phyloP scores from a whole-genome alignment of 2,797 vertebrate species.

The Chromis chromis region DNA sequence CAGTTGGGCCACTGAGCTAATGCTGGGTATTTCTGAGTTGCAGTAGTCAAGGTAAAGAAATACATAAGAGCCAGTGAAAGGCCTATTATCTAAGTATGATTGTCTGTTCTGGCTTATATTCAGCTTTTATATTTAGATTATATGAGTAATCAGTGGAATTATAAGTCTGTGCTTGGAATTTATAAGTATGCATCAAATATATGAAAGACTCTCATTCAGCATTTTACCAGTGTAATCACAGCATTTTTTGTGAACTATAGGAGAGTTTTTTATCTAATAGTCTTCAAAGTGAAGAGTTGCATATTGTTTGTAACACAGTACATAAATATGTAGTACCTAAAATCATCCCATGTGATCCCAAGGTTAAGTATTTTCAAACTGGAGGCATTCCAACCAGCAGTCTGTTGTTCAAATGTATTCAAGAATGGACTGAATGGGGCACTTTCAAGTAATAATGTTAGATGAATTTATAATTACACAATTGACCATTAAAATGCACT shows the following conservation, averaged over 20 bases:
- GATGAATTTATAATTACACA: not conserved
- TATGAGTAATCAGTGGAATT: not conserved
- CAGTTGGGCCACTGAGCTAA: constrained; percentile 18
- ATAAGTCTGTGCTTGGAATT: too few species aligned
- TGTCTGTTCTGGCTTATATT: constrained; percentile 24
- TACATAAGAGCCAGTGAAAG: constrained; percentile 21
- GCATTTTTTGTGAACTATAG: too few species aligned
- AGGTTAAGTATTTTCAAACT: not conserved
- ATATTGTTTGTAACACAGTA: not conserved
- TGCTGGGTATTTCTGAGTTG: constrained; percentile 17
- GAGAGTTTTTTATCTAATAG: not conserved
- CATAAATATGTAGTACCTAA: not conserved
- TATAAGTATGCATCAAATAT: too few species aligned
- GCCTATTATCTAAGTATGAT: constrained; percentile 28
- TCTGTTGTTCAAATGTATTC: not conserved
- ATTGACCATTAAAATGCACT: not conserved
- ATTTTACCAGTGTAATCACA: too few species aligned
- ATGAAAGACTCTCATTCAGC: too few species aligned
- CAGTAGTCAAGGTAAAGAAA: not conserved
- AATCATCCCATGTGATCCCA: too few species aligned
- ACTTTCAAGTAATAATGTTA: too few species aligned
- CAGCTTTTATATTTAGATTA: constrained; percentile 21
- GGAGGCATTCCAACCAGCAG: not conserved
- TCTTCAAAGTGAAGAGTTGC: not conserved
- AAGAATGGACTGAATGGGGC: not conserved